Conservation (phyloP, 2,888 invertebrate genomes). For the Oasisia sp. region DNA sequence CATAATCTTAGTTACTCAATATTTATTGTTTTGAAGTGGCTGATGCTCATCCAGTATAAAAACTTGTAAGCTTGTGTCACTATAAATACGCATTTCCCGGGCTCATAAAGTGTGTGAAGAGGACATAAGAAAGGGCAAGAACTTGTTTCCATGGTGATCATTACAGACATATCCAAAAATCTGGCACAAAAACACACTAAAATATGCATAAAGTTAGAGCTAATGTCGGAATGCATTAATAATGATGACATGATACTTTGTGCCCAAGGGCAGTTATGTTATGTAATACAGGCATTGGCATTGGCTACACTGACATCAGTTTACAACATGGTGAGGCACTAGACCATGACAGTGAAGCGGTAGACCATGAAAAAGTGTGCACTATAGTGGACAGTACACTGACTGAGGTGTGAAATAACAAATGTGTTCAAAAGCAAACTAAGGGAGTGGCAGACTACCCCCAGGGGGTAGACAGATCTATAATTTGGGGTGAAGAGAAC, state of each 20-base stretch:
- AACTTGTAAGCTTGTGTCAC: background rate
- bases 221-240: too few relatives aligned
- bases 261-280: background rate
- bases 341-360: background rate
- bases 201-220: too few relatives aligned
- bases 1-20: too few relatives aligned
- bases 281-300: slow-evolving; percentile 3
- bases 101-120: too few relatives aligned
- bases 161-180: too few relatives aligned
- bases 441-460: background rate
- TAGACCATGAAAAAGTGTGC: background rate
- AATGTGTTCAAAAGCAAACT: too few relatives aligned
- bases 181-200: too few relatives aligned
- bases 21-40: background rate
- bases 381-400: background rate
- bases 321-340: background rate
- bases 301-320: background rate
- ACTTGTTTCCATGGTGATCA: too few relatives aligned
- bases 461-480: too few relatives aligned
- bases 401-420: background rate
- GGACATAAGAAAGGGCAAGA: too few relatives aligned
- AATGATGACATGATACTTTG: too few relatives aligned
- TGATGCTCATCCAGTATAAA: background rate
- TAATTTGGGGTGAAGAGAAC: background rate
- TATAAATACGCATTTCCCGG: too few relatives aligned